Base-by-base conservation (phyloP, 2,113 vertebrate species). In the Callipepla squamata region DNA sequence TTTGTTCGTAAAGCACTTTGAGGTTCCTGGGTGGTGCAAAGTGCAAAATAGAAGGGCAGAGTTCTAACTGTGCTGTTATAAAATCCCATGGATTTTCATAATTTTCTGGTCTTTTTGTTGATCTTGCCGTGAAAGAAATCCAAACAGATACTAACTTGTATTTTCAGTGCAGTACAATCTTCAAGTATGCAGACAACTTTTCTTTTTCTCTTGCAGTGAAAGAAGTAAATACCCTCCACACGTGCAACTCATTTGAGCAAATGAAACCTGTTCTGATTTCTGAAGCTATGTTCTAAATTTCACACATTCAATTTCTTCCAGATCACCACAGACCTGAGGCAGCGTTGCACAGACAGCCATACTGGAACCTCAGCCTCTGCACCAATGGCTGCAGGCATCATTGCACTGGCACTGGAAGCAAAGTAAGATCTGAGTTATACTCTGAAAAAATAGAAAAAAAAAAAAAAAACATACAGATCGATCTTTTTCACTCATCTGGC, bases 331-430 rank as follows among this genome's bases (percentile, higher is more conserved):
- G 99, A 99, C 96, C 97, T 99, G 96, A 98, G 99, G 92, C 99
- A 99, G 92, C 98, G 99, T 51, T 99, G 99, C 94, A 99, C 99
- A 68, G 99, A 99, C 98, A 99, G 99, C 97, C 99, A 99, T 96
- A 99, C 99, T 1, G 99, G 99, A 95, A 99, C 99, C 3, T 99
- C 99, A 1, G 99, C 99, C 93, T 99, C 99, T 4, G 99, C 99
- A 89, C 99, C 99, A 81, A 99, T 99, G 99, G 99, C 99, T 90
- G 99, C 99, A 48, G 99, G 99, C 91, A 99, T 99, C 97, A 99
- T 99, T 76, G 99, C 99, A 20, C 98, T 99, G 92, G 98, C 99
- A 79, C 97, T 99, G 97, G 99, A 99, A 98, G 99, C 99, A 96
- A 99, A 99, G 99, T 99, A 99, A 99, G 99, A 98, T 95, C 91